These are phyloP conservation scores for Gallinago nigripennis DNA, from an alignment of 2,797 vertebrate genomes.

Conservation along the genomic window DNA sequence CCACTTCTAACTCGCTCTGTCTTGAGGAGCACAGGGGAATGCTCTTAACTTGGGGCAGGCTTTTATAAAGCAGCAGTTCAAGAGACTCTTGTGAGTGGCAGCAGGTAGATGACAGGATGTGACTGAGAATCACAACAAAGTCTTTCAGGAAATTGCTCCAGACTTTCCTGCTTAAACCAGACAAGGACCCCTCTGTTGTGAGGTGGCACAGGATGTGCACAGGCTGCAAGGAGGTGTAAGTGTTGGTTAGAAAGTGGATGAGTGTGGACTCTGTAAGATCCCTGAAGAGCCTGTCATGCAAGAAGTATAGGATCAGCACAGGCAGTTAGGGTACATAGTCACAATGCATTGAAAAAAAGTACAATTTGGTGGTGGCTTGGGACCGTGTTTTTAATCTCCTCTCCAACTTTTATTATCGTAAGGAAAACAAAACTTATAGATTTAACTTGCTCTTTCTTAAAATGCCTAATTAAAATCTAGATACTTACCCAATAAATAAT, in stretches of 20 bases:
- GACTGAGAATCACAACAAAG: background rate
- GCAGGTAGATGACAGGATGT: background rate
- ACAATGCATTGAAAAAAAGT: background rate
- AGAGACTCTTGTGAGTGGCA: background rate
- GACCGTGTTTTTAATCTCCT: background rate
- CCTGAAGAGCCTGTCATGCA: background rate
- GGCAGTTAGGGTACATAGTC: background rate
- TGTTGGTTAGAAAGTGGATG: background rate
- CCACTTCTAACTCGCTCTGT: background rate
- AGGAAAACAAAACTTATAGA: background rate
- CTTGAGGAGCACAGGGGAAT: background rate
- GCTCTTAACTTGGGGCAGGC: background rate
- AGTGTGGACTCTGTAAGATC: fast-evolving
- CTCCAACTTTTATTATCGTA: background rate
- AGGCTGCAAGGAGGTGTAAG: background rate
- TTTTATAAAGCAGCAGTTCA: background rate
- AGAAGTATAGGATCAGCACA: background rate
- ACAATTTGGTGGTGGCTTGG: background rate
- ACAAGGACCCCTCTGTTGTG: background rate
- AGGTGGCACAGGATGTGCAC: background rate
- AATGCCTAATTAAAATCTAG: background rate
- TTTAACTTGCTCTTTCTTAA: background rate
- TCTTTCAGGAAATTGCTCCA: background rate
- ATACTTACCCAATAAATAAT: background rate
- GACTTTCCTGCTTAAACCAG: background rate